phyloP scores from a whole-genome alignment of 2,113 vertebrate species.

The Eonycteris spelaea region DNA sequence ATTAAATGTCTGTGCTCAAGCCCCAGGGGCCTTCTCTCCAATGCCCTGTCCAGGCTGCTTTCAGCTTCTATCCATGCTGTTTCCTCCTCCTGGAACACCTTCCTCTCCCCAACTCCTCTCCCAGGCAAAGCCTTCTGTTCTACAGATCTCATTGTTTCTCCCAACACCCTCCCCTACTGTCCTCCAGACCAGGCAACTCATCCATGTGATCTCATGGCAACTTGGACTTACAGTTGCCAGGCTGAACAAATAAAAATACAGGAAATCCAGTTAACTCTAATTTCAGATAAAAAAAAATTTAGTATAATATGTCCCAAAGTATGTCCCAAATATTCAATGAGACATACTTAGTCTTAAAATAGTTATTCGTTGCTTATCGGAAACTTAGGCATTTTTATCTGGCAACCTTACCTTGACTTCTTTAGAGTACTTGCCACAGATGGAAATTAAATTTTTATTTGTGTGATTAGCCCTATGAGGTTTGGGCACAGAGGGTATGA shows the following conservation, averaged over 20 bases:
- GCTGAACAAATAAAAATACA: not conserved
- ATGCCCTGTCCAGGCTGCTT: not conserved
- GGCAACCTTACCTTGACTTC: not conserved
- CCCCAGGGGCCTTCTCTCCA: not conserved
- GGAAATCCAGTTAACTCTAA: not conserved
- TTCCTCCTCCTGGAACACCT: not conserved
- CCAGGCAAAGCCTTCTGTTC: too few relatives aligned
- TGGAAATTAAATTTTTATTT: not conserved
- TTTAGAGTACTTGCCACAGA: not conserved
- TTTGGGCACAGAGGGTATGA: not conserved
- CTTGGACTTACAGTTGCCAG: not conserved
- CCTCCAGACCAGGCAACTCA: not conserved
- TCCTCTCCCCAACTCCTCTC: not conserved
- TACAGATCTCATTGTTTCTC: not conserved
- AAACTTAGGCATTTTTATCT: not conserved
- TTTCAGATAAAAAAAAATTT: not conserved
- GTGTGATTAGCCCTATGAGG: not conserved
- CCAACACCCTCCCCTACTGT: fast-evolving
- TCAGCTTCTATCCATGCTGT: not conserved
- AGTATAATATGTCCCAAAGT: too few relatives aligned
- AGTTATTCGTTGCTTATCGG: not conserved
- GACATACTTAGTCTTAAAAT: not conserved
- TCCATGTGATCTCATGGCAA: not conserved
- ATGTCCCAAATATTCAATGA: not conserved
- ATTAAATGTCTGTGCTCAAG: not conserved